Percentiles rank a stretch among this genome's conserved stretches.
These are phyloP conservation scores for Procambarus clarkii DNA, from an alignment of 1,140 invertebrate species.

Conservation along the genomic window DNA sequence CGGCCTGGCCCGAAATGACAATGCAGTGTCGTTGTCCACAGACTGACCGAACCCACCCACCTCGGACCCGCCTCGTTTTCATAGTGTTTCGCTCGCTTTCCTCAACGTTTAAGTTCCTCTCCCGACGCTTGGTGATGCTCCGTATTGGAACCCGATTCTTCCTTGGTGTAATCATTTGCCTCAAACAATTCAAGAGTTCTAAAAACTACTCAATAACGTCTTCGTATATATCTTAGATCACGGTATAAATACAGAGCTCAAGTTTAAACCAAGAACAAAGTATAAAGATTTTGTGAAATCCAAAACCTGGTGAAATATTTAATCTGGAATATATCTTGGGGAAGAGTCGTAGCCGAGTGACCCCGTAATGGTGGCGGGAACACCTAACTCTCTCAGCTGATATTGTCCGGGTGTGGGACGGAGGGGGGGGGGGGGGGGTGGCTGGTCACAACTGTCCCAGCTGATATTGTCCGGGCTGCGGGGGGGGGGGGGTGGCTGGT, in stretches of 20 bases:
- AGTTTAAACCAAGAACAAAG: not conserved
- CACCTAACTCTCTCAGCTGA: conserved; percentile 20
- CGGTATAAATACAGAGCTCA: too few species aligned
- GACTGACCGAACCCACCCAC: not conserved
- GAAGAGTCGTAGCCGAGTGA: not conserved
- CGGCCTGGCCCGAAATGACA: not conserved
- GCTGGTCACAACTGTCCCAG: conserved; percentile 10
- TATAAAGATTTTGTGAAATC: not conserved
- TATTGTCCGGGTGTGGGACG: conserved; percentile 15
- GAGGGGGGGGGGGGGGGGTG: too few species aligned
- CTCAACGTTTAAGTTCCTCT: not conserved
- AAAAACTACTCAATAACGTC: too few species aligned
- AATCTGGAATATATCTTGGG: conserved; percentile 30
- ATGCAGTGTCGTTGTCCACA: not conserved
- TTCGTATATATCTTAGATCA: too few species aligned
- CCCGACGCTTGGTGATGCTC: too few species aligned
- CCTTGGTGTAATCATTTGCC: too few species aligned
- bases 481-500: too few species aligned
- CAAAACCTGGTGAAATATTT: conserved; percentile 33
- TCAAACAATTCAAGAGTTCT: too few species aligned
- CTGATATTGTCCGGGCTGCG: too few species aligned
- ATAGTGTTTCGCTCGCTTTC: not conserved
- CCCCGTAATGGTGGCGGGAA: conserved; percentile 13
- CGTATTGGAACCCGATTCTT: too few species aligned
- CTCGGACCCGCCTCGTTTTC: not conserved